Evolutionary conservation across 2,888 invertebrate species (phyloP).

Genomic region (Pristionchus exspectatus): DNA sequence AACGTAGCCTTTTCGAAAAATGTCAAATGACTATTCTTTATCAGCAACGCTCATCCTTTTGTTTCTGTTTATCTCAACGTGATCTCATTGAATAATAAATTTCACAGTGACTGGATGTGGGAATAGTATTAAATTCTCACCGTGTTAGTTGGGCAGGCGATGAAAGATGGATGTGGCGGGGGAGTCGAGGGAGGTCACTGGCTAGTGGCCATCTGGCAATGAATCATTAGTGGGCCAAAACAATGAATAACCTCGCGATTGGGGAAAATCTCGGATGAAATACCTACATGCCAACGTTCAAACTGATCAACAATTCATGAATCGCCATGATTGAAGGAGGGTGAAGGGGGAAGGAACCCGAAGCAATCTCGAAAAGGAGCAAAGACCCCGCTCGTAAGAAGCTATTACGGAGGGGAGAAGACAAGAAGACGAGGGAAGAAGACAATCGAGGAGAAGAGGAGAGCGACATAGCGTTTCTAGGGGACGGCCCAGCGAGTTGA

Average conservation of each 20-base stretch:
- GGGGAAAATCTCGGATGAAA: no score
- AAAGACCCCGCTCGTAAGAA: constrained; percentile 16
- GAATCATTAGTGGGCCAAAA: background rate
- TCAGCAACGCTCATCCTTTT: background rate
- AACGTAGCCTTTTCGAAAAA: background rate
- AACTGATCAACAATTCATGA: background rate
- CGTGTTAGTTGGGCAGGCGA: constrained; percentile 47
- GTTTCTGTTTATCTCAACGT: background rate
- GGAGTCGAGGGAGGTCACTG: constrained; percentile 2
- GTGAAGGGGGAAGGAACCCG: background rate
- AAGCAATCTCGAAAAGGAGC: background rate
- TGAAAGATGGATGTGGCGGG: background rate
- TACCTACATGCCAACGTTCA: no score
- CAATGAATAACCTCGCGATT: no score
- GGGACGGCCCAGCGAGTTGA: background rate
- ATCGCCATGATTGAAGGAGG: background rate
- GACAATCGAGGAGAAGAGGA: constrained; percentile 11
- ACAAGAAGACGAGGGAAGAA: background rate
- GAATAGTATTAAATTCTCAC: background rate
- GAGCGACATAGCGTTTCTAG: constrained; percentile 40
- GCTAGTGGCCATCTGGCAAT: background rate
- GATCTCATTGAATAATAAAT: background rate
- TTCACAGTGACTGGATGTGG: background rate
- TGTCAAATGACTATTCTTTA: background rate
- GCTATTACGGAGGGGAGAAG: constrained; percentile 27